Percentiles rank a stretch among this genome's conserved stretches.
Evolutionary conservation across 2,113 vertebrate species (phyloP).

Genomic region (Ammodytes marinus): DNA sequence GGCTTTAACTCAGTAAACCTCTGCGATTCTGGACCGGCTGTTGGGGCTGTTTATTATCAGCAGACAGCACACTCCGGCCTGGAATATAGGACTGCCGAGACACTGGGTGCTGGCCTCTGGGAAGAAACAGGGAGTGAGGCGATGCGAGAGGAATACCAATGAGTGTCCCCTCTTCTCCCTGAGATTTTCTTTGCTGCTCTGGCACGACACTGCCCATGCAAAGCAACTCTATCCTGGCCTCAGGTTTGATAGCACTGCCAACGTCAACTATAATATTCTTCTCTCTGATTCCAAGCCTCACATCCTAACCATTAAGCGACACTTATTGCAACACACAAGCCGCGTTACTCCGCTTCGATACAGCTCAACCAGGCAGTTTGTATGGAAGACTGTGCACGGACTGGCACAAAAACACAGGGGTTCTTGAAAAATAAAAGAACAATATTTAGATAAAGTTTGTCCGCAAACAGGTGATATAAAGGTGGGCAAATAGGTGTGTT

Average conservation of each 20-base stretch:
- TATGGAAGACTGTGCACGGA: background rate
- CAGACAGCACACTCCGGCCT: slow-evolving; percentile 70
- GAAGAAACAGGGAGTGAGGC: slow-evolving; percentile 64
- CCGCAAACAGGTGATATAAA: slow-evolving; percentile 45
- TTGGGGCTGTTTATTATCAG: slow-evolving; percentile 77
- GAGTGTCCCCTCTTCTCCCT: slow-evolving; percentile 59
- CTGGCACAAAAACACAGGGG: background rate
- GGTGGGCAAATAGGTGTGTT: slow-evolving; percentile 35
- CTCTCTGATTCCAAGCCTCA: slow-evolving; percentile 40
- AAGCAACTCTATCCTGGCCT: slow-evolving; percentile 53
- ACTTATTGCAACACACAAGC: slow-evolving; percentile 21
- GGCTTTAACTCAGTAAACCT: slow-evolving; percentile 60
- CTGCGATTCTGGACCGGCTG: slow-evolving; percentile 45
- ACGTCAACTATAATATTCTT: slow-evolving; percentile 10
- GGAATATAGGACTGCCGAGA: slow-evolving; percentile 67
- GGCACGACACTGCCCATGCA: slow-evolving; percentile 40
- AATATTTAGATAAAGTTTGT: slow-evolving; percentile 30
- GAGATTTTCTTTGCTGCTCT: slow-evolving; percentile 67
- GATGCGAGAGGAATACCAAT: slow-evolving; percentile 81
- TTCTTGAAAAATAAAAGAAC: slow-evolving; percentile 23
- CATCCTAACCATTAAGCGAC: slow-evolving; percentile 45
- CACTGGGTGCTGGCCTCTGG: slow-evolving; percentile 63
- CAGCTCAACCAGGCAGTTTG: background rate
- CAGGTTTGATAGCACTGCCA: slow-evolving; percentile 47
- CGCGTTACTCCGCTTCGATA: slow-evolving; percentile 52